phyloP scores from a whole-genome alignment of 2,888 invertebrate genomes.

The Cryptus viduatorius region DNA sequence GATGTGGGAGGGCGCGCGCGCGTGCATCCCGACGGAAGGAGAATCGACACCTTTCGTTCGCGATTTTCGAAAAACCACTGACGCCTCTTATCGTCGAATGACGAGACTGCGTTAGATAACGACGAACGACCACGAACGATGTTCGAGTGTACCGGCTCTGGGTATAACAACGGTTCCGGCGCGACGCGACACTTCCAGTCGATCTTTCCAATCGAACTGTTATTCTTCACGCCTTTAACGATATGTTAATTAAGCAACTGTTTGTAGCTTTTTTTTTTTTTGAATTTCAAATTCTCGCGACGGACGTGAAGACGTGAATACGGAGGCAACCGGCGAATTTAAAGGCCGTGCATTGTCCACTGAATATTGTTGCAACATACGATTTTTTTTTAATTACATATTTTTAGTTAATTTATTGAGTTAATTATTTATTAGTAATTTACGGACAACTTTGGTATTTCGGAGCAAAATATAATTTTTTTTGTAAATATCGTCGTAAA shows the following conservation, averaged over 20 bases:
- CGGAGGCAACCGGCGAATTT: not conserved
- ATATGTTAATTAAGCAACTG: constrained; percentile 8
- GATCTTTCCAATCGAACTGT: not conserved
- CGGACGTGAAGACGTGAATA: not conserved
- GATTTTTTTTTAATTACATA: not conserved
- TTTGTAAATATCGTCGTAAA: not conserved
- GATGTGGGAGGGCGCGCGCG: not conserved
- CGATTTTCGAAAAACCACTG: constrained; percentile 39
- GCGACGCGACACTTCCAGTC: constrained; percentile 5
- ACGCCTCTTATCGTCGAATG: constrained; percentile 54
- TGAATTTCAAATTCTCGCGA: not conserved
- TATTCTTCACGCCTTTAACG: not conserved
- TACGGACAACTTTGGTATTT: no score
- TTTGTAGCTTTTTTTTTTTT: not conserved
- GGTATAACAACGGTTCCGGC: constrained; percentile 19
- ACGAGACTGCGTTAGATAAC: constrained; percentile 39
- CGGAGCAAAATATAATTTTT: not conserved
- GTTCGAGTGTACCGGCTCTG: not conserved
- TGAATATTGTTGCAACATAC: not conserved
- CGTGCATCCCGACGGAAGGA: not conserved
- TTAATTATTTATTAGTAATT: not conserved
- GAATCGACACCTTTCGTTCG: constrained; percentile 15
- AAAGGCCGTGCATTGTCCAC: not conserved
- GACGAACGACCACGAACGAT: not conserved
- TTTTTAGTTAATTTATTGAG: not conserved